Percentiles rank a stretch among this genome's conserved stretches.
phyloP scores from a whole-genome alignment of 1,140 invertebrate species.

The Bombus picipes region DNA sequence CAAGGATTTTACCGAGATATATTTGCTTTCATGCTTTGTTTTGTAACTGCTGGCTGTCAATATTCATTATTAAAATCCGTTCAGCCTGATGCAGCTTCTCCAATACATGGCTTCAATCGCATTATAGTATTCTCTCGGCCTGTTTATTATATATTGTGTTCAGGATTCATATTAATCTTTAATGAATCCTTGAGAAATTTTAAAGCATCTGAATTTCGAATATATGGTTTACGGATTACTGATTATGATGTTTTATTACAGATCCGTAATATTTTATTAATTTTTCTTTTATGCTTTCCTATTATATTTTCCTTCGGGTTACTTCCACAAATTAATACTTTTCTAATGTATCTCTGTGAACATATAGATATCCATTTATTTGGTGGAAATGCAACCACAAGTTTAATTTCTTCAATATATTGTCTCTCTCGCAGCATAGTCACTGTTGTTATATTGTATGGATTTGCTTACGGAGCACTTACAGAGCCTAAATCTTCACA shows the following conservation, averaged over 20 bases:
- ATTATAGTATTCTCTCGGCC: slow-evolving; percentile 96
- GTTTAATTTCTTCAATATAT: slow-evolving; percentile 92
- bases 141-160: slow-evolving; percentile 96
- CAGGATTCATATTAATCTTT: slow-evolving; percentile 87
- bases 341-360: slow-evolving; percentile 96
- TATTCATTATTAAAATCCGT: slow-evolving; percentile 99
- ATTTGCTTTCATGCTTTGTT: slow-evolving; percentile 96
- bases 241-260: slow-evolving; percentile 87
- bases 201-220: slow-evolving; percentile 82
- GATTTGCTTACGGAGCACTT: slow-evolving; percentile 93
- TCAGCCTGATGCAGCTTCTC: slow-evolving; percentile 98
- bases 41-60: slow-evolving; percentile 97
- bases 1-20: slow-evolving; percentile 95
- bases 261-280: slow-evolving; percentile 88
- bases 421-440: slow-evolving; percentile 91
- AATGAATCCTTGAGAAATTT: slow-evolving; percentile 83
- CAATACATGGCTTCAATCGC: slow-evolving; percentile 98
- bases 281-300: slow-evolving; percentile 95
- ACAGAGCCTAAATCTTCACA: slow-evolving; percentile 92
- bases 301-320: slow-evolving; percentile 96
- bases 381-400: slow-evolving; percentile 97
- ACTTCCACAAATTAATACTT: slow-evolving; percentile 98
- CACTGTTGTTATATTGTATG: slow-evolving; percentile 92
- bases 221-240: slow-evolving; percentile 91
- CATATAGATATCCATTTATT: slow-evolving; percentile 99